phyloP scores from a whole-genome alignment of 2,888 invertebrate species.

The Tortricodes alternella region DNA sequence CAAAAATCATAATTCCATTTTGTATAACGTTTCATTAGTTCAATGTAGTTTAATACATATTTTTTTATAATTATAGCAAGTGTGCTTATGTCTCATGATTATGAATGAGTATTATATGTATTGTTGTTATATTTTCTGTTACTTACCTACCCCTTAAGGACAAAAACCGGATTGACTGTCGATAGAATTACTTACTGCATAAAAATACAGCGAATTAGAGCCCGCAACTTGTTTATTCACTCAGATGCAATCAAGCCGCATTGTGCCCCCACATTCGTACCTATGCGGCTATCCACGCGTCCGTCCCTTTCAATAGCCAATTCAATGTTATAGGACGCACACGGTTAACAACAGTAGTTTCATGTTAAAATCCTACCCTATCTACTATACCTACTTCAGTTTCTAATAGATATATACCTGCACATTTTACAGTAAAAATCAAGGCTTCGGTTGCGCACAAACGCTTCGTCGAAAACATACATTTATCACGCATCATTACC shows the following conservation, averaged over 20 bases:
- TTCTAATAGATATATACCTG: background rate
- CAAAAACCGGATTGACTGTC: constrained; percentile 24
- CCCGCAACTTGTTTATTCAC: constrained; percentile 51
- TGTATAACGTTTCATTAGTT: no score
- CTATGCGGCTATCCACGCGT: constrained; percentile 40
- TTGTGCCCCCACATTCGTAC: constrained; percentile 47
- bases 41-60: no score
- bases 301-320: constrained; percentile 39
- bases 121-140: no score
- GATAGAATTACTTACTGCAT: constrained; percentile 46
- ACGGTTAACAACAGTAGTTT: constrained; percentile 18
- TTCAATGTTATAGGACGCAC: constrained; percentile 33
- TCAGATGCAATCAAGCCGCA: constrained; percentile 53
- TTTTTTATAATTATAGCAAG: no score
- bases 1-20: no score
- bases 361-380: background rate
- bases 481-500: no score
- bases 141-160: no score
- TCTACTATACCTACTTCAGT: constrained; percentile 26
- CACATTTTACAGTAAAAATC: background rate
- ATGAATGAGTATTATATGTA: no score
- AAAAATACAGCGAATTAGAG: constrained; percentile 55
- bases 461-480: no score
- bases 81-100: no score
- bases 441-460: background rate